Percentiles rank a stretch among this genome's conserved stretches.
phyloP scores from a whole-genome alignment of 2,113 vertebrate species.

The Baryphthengus martii region DNA sequence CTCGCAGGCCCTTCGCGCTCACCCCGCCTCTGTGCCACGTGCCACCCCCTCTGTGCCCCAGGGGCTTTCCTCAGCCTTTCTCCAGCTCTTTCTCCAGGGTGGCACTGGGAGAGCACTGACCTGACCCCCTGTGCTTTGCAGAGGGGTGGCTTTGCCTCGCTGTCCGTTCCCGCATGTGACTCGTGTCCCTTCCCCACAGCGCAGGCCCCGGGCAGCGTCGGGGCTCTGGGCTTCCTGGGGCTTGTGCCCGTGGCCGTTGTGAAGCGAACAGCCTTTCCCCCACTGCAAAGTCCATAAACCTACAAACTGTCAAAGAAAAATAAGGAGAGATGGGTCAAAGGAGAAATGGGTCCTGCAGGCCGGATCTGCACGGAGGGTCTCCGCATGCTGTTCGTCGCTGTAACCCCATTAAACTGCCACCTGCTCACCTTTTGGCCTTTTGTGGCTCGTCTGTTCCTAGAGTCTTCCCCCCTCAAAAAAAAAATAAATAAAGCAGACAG shows the following conservation, averaged over 20 bases:
- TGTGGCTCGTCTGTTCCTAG: not conserved
- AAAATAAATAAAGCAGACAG: constrained; percentile 53
- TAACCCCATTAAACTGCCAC: constrained; percentile 41
- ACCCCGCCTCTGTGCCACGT: not conserved
- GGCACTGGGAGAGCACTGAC: not conserved
- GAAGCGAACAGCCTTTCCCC: not conserved
- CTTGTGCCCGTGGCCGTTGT: not conserved
- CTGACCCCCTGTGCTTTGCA: not conserved
- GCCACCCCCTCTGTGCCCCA: not conserved
- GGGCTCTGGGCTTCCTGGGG: not conserved
- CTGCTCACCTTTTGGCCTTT: not conserved
- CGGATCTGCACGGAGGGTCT: not conserved
- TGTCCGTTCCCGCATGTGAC: not conserved
- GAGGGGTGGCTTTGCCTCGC: not conserved
- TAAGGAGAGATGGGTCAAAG: not conserved
- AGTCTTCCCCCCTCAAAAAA: not conserved
- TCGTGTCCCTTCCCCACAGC: not conserved
- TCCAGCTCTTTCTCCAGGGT: not conserved
- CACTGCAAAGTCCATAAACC: not conserved
- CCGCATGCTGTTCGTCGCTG: not conserved
- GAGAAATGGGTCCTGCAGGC: not conserved
- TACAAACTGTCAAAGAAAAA: not conserved
- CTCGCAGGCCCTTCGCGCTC: rapidly evolving
- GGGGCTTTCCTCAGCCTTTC: not conserved
- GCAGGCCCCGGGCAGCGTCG: rapidly evolving